Evolutionary conservation across 1,140 invertebrate genomes (phyloP), one percentile per base, ranked within the genome.

Genomic region (Diachasmimorpha longicaudata): DNA sequence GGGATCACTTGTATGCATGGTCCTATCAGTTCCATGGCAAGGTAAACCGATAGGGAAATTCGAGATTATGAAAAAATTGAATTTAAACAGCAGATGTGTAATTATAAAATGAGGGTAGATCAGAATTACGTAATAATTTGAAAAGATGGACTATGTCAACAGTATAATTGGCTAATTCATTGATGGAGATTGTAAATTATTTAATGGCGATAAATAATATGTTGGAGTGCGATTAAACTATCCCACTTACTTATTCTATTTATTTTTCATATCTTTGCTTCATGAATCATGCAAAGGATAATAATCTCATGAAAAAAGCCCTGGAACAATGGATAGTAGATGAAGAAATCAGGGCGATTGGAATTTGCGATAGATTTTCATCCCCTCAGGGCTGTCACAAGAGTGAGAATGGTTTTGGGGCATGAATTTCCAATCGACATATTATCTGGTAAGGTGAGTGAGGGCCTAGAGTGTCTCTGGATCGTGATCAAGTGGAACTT

Each of bases 401-500:
- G 37, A 48, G 72, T 44, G 66, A 39, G 58, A 63, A 31, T 39
- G 69, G 44, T 73, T 46, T 77, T 52, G 75, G 75, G 75, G 79
- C 79, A 81, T 79, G 78, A 79, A 79, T 79, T 80, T 80, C 63
- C 79, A 80, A 80, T 80, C 79, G 81, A 79, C 78, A 74, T 80
- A 80, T 79, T 79, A 82, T 82, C 80, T 76, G 77, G 73, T 77
- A 74, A 80, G 79, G 69, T 71, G 74, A 76, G 58, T 71, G 77
- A 74, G 66, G 71, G 42, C 58, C 52, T 83, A 37, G 73, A 85
- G 84, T 78, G 69, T 74, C 76, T 71, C 78, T 81, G 81, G 83
- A 84, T 85, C 84, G 83, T 80, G 79, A 80, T 80, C 79, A 80
- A 80, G 79, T 80, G 78, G 79, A 74, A 76, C 78, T 77, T 76